Conservation (phyloP, 2,888 invertebrate species). For the Drosophila leonis region DNA sequence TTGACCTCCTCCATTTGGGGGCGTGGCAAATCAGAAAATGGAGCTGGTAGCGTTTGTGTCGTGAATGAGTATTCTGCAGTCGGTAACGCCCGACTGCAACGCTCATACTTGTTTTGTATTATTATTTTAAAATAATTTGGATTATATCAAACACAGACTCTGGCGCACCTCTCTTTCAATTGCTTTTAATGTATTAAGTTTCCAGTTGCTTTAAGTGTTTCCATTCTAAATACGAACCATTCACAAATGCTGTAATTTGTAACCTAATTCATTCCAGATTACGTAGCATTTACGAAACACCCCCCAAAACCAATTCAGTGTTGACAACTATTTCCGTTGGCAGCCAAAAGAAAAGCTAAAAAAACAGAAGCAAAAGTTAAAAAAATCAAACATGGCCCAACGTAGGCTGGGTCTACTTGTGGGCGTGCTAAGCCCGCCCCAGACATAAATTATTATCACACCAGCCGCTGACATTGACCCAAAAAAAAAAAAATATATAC, state of each 20-base stretch:
- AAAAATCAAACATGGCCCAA: conserved; percentile 17
- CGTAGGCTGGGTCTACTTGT: conserved; percentile 12
- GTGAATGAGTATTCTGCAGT: too few relatives aligned
- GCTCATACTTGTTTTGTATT: too few relatives aligned
- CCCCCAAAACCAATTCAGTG: not conserved
- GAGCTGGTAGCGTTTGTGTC: too few relatives aligned
- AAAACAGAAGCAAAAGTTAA: conserved; percentile 27
- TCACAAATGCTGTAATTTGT: conserved; percentile 14
- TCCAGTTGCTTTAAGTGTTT: not conserved
- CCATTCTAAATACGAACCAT: not conserved
- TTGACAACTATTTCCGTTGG: conserved; percentile 37
- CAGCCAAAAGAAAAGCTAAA: conserved; percentile 10
- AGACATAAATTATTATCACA: conserved; percentile 54
- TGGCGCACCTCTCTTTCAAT: not conserved
- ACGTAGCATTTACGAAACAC: conserved; percentile 15
- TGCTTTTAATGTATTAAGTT: not conserved
- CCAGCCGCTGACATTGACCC: conserved; percentile 55
- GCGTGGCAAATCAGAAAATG: too few relatives aligned
- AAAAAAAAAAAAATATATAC: conserved; percentile 5
- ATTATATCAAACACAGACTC: not conserved
- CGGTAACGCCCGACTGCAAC: too few relatives aligned
- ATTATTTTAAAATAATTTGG: not conserved
- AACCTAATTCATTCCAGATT: conserved; percentile 32
- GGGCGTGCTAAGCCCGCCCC: conserved; percentile 17
- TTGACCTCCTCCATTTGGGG: too few relatives aligned